Conservation (phyloP, 2,888 invertebrate species). For the Campopleginae sp. region DNA sequence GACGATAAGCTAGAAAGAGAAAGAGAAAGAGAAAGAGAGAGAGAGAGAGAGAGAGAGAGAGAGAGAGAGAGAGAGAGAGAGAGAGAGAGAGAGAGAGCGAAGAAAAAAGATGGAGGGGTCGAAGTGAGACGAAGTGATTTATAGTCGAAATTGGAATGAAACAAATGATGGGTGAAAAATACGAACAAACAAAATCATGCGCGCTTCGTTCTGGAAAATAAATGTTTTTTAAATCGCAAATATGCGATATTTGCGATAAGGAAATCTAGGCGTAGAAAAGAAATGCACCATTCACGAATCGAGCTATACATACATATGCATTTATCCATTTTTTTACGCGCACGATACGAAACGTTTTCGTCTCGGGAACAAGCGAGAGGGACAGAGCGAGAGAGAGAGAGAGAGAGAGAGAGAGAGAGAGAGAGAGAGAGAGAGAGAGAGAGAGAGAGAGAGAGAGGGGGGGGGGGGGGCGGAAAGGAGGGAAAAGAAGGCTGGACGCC, state of each 20-base stretch:
- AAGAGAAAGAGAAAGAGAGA: slow-evolving; percentile 47
- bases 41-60: slow-evolving; percentile 48
- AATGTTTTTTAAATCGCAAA: neutral
- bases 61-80: slow-evolving; percentile 49
- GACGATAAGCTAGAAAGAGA: slow-evolving; percentile 57
- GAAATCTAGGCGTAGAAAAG: slow-evolving; percentile 18
- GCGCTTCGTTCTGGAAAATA: neutral
- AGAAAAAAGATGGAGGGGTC: slow-evolving; percentile 46
- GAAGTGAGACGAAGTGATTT: slow-evolving; percentile 36
- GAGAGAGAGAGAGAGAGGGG: slow-evolving; percentile 20
- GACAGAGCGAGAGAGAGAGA: slow-evolving; percentile 2
- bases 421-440: slow-evolving; percentile 17
- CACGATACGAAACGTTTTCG: slow-evolving; percentile 41
- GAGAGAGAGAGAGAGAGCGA: slow-evolving; percentile 52
- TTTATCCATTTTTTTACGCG: slow-evolving; percentile 40
- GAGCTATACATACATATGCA: slow-evolving; percentile 26
- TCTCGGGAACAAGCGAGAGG: slow-evolving; percentile 34
- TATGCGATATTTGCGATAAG: slow-evolving; percentile 13
- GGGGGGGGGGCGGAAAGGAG: too few relatives aligned
- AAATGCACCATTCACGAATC: slow-evolving; percentile 30
- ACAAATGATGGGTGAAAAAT: slow-evolving; percentile 2
- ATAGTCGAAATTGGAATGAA: slow-evolving; percentile 26
- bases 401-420: slow-evolving; percentile 3
- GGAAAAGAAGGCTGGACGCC: too few relatives aligned
- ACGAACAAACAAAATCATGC: slow-evolving; percentile 33